Conservation (phyloP, 2,113 vertebrate species). For the Glareola pratincola region DNA sequence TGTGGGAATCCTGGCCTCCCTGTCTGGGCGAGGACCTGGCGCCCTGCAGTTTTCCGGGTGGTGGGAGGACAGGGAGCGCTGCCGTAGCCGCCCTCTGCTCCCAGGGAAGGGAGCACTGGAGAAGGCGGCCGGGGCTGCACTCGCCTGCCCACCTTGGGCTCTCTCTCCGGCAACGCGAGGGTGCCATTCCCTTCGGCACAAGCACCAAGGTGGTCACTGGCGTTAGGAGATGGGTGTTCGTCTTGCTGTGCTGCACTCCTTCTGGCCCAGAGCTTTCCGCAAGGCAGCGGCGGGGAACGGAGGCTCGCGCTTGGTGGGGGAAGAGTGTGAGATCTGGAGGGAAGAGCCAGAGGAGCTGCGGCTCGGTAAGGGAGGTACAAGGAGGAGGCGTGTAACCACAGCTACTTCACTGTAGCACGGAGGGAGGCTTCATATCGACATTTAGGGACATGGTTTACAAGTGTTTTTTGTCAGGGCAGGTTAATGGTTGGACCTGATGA, state of each 20-base stretch:
- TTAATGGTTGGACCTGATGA: no score
- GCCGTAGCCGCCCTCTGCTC: background rate
- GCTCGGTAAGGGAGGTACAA: background rate
- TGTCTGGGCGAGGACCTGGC: background rate
- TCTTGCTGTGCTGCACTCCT: background rate
- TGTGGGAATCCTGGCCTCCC: background rate
- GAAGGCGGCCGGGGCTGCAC: background rate
- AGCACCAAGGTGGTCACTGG: accelerated
- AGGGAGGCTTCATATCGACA: background rate
- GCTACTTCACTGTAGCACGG: background rate
- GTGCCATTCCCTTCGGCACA: background rate
- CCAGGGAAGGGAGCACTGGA: background rate
- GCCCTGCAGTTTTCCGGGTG: background rate
- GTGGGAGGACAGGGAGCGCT: background rate
- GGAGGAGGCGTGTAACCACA: accelerated
- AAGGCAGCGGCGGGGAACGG: no score
- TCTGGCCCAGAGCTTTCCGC: background rate
- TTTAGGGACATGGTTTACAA: no score
- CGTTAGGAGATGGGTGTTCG: accelerated
- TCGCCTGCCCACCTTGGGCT: background rate
- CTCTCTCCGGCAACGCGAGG: accelerated
- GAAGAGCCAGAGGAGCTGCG: background rate
- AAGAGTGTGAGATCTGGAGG: background rate
- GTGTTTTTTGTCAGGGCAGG: no score
- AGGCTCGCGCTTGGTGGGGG: background rate